Evolutionary conservation across 1,140 invertebrate genomes (phyloP).

Genomic region (Ceratosolen solmsi): DNA sequence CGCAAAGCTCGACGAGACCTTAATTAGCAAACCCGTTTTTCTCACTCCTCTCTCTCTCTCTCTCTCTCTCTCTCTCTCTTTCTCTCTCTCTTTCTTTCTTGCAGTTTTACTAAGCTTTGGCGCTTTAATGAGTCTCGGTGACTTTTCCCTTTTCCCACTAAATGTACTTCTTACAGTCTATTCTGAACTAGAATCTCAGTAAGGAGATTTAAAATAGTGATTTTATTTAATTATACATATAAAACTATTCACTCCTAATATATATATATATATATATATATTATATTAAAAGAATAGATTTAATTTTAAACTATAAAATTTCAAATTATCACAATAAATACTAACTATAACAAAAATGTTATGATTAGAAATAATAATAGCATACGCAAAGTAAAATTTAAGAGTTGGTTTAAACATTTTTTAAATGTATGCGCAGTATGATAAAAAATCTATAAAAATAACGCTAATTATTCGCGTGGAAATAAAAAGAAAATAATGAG

Average conservation of each 20-base stretch:
- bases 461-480: too few relatives aligned
- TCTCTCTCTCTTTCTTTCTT: background rate
- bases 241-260: background rate
- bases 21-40: slow-evolving; percentile 53
- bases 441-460: too few relatives aligned
- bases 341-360: too few relatives aligned
- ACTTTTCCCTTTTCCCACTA: slow-evolving; percentile 15
- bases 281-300: too few relatives aligned
- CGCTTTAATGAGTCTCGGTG: slow-evolving; percentile 47
- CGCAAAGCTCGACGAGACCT: slow-evolving; percentile 38
- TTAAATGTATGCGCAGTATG: too few relatives aligned
- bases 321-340: too few relatives aligned
- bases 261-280: background rate
- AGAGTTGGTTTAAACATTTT: too few relatives aligned
- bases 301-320: too few relatives aligned
- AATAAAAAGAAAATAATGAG: too few relatives aligned
- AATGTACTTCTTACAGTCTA: background rate
- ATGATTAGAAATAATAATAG: too few relatives aligned
- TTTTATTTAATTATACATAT: slow-evolving; percentile 4
- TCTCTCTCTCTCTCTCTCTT: background rate
- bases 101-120: slow-evolving; percentile 33
- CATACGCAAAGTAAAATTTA: too few relatives aligned
- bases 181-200: background rate
- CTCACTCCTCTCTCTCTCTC: background rate
- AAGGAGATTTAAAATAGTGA: background rate